These are phyloP conservation scores for Drosophila formosana DNA, from an alignment of 2,888 invertebrate genomes.

Conservation along the genomic window DNA sequence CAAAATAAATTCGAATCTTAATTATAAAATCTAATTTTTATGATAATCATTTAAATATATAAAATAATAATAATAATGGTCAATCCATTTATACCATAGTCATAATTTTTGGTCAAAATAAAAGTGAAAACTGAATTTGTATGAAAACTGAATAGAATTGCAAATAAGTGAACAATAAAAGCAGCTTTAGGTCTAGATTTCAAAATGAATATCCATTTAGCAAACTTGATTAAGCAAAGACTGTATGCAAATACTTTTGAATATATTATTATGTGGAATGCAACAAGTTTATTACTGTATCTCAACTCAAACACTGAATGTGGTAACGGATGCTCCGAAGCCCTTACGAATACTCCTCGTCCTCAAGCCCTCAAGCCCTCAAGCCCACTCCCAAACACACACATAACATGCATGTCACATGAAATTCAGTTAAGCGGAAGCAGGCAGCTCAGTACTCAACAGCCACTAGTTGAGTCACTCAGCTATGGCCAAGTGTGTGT, in stretches of 20 bases:
- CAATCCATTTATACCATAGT: no score
- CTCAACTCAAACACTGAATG: conserved; percentile 53
- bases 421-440: conserved; percentile 64
- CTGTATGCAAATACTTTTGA: no score
- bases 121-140: no score
- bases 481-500: conserved; percentile 22
- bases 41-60: no score
- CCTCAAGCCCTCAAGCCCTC: background rate
- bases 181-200: background rate
- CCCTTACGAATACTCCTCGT: conserved; percentile 27
- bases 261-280: conserved; percentile 7
- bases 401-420: conserved; percentile 14
- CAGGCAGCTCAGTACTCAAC: conserved; percentile 56
- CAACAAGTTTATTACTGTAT: conserved; percentile 51
- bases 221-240: background rate
- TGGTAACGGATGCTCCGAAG: conserved; percentile 56
- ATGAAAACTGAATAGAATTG: no score
- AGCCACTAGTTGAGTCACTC: conserved; percentile 57
- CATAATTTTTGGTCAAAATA: no score
- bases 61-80: no score
- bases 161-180: no score
- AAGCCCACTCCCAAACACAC: conserved; percentile 11
- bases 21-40: no score
- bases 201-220: background rate
- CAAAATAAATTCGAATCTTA: no score